phyloP scores from a whole-genome alignment of 35 echinoderm and acorn worm species.

The Heliocidaris erythrogramma region DNA sequence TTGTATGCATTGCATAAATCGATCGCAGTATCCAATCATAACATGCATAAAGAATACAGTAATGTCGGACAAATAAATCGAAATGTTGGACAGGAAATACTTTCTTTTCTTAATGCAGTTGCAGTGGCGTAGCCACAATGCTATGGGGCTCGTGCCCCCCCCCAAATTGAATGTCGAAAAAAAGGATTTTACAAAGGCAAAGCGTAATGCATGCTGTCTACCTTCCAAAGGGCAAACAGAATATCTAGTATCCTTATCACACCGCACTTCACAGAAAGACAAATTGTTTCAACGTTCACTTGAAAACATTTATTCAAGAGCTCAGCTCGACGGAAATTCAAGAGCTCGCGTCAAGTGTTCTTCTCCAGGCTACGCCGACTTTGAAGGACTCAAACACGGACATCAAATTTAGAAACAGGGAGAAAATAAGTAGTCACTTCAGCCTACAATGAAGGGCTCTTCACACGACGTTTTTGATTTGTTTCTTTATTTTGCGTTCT shows the following conservation, averaged over 20 bases:
- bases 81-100: too few species aligned
- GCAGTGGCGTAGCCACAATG: too few species aligned
- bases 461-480: neutral
- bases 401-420: neutral
- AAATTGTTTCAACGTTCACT: neutral
- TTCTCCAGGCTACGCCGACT: neutral
- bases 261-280: neutral
- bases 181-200: too few species aligned
- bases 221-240: too few species aligned
- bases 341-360: neutral
- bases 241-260: neutral
- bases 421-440: conserved; percentile 2
- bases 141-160: too few species aligned
- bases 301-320: neutral
- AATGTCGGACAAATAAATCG: too few species aligned
- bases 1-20: too few species aligned
- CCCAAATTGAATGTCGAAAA: too few species aligned
- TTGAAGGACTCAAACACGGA: neutral
- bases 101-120: too few species aligned
- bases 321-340: neutral
- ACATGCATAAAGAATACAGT: too few species aligned
- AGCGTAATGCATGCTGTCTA: too few species aligned
- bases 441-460: neutral
- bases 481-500: neutral
- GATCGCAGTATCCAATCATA: too few species aligned